Conservation (phyloP, 2,888 invertebrate genomes). For the Scrobipalpa costella region DNA sequence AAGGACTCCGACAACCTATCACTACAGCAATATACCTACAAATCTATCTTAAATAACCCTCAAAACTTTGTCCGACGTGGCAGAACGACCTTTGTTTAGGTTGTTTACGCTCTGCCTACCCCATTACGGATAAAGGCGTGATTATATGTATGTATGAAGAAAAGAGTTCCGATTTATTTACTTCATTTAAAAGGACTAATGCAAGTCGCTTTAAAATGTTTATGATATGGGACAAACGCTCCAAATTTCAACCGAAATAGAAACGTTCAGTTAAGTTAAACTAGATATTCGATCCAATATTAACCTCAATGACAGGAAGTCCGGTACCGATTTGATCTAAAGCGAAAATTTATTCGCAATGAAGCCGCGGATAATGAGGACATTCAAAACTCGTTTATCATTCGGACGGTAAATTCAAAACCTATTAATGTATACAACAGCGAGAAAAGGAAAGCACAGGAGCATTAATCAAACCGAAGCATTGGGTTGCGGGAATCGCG, state of each 20-base stretch:
- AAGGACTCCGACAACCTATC: no score
- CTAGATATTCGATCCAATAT: no score
- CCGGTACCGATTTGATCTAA: not conserved
- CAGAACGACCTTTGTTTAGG: no score
- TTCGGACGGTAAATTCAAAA: slow-evolving; percentile 27
- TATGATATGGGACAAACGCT: not conserved
- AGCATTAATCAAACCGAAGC: slow-evolving; percentile 30
- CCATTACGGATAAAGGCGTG: no score
- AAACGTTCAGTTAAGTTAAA: no score
- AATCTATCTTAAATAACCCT: no score
- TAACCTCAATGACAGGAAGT: not conserved
- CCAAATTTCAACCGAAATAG: no score
- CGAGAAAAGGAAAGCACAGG: slow-evolving; percentile 23
- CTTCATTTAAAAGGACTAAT: not conserved
- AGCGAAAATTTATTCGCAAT: slow-evolving; percentile 10
- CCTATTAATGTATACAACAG: slow-evolving; percentile 24
- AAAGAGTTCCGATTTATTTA: not conserved
- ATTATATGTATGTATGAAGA: no score
- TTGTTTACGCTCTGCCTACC: no score
- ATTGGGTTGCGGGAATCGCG: slow-evolving; percentile 28
- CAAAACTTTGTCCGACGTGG: no score
- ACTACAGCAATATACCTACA: no score
- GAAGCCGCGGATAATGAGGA: slow-evolving; percentile 15
- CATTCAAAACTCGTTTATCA: slow-evolving; percentile 29
- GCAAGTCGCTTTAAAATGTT: not conserved